Base-by-base conservation (phyloP, 2,113 vertebrate genomes). In the Triplophysa tibetana region DNA sequence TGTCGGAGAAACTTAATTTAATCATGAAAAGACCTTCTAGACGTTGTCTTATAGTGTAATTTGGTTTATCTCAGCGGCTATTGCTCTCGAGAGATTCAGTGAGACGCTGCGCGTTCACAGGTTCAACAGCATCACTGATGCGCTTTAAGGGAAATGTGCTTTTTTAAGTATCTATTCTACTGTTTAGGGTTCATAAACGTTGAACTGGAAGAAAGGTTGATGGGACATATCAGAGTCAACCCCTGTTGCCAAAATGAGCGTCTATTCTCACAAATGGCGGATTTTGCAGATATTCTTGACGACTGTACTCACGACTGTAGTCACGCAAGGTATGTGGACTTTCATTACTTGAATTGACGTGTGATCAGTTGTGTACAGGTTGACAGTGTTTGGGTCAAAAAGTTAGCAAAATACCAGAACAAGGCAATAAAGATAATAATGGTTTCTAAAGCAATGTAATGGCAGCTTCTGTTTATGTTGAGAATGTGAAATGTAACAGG, bases 241-340 rank as follows among this genome's bases (percentile, higher is more conserved):
- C 74, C 72, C 21, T 79, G 65, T 82, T 89, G 87, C 88, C 88
- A 92, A 90, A 79, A 92, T 92, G 91, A 89, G 81, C 86, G 70
- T 84, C 84, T 78, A 78, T 78, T 52, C 81, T 75, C 85, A 81
- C 75, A 86, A 69, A 78, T 89, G 88, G 89, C 85, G 83, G 85
- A 87, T 89, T 78, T 82, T 89, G 82, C 88, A 85, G 50, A 82
- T 93, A 78, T 72, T 91, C 19, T 81, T 92, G 24, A 83, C 88
- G 73, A 88, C 86, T 68, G 69, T 90, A 23, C 78, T 87, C 58
- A 70, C 88, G 41, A 77, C 88, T 75, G 50, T 29, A 29, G 29
- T 86, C 79, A 75, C 90, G 23, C 92, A 92, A 91, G 90, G 92
- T 93, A 89, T 81, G 91, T 58, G 0, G 10, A n/a, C 50, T 48